Percentiles rank a stretch among this genome's conserved stretches.
These are phyloP conservation scores for Crotalus viridis DNA, from an alignment of 2,113 vertebrate species.

Conservation along the genomic window DNA sequence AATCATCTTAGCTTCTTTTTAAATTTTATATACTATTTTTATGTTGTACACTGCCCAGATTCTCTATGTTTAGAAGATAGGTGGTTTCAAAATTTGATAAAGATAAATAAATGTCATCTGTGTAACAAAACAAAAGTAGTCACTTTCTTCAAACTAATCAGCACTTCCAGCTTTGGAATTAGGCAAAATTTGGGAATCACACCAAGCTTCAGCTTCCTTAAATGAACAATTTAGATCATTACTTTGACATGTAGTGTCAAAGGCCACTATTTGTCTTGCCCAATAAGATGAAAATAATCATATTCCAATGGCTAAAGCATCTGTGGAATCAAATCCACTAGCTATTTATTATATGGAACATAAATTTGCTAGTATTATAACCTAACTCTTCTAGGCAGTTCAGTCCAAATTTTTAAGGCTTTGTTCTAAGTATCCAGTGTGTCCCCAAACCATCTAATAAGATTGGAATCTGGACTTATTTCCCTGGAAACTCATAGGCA, in stretches of 20 bases:
- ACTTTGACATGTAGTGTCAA: not conserved
- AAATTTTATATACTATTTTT: too few relatives aligned
- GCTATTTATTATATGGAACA: not conserved
- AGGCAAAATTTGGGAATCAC: not conserved
- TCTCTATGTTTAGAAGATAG: too few relatives aligned
- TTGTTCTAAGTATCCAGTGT: not conserved
- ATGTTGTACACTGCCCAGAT: too few relatives aligned
- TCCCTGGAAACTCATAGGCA: not conserved
- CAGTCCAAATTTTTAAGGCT: not conserved
- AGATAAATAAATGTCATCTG: too few relatives aligned
- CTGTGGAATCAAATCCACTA: not conserved
- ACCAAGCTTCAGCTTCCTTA: not conserved
- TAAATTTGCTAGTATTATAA: not conserved
- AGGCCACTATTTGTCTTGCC: not conserved
- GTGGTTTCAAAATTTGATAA: too few relatives aligned
- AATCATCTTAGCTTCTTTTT: not conserved
- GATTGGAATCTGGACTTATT: not conserved
- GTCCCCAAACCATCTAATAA: not conserved
- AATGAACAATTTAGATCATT: not conserved
- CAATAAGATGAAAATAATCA: not conserved
- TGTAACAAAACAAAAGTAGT: not conserved
- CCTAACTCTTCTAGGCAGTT: not conserved
- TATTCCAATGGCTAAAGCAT: not conserved
- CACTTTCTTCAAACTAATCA: not conserved
- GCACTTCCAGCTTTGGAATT: not conserved